These are phyloP conservation scores for Pseudeuparius sepicola DNA, from an alignment of 2,888 invertebrate genomes.

Conservation along the genomic window DNA sequence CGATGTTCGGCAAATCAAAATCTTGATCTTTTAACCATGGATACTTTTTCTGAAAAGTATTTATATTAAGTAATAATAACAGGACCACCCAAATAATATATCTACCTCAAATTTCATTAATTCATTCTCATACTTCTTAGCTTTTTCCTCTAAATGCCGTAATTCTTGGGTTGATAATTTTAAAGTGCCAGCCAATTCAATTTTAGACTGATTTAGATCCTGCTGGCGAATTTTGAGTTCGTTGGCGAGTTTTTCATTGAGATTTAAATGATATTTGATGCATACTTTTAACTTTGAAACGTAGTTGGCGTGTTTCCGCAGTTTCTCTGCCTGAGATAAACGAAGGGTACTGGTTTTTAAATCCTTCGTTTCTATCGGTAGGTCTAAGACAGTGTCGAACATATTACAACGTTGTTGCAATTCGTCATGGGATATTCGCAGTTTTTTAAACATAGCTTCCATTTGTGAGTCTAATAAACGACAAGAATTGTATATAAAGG, in stretches of 20 bases:
- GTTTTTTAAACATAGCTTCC: no score
- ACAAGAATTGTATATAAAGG: no score
- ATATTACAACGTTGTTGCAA: no score
- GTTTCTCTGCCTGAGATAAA: conserved; percentile 26
- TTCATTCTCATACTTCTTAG: conserved; percentile 31
- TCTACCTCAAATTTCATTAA: conserved; percentile 31
- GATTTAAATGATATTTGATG: conserved; percentile 28
- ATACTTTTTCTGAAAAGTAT: conserved; percentile 23
- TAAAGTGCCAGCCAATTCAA: conserved; percentile 17
- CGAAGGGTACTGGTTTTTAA: conserved; percentile 20
- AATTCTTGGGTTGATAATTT: conserved; percentile 19
- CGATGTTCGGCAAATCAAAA: conserved; percentile 29
- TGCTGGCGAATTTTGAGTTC: no score
- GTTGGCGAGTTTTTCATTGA: conserved; percentile 28
- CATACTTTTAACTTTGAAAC: conserved; percentile 29
- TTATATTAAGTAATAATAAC: no score
- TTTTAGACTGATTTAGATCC: conserved; percentile 16
- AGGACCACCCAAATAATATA: conserved; percentile 4
- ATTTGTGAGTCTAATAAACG: no score
- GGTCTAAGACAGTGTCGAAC: no score
- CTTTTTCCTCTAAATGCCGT: conserved; percentile 27
- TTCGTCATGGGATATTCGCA: no score
- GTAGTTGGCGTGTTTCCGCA: conserved; percentile 28
- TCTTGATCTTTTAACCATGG: conserved; percentile 29
- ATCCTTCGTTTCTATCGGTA: conserved; percentile 19